Evolutionary conservation across 2,113 vertebrate species (phyloP).

Genomic region (Mus musculus): GRCm39 chr17:48884001-48884500

Average conservation of each 20-base stretch:
- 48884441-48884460: neutral
- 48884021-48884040: neutral
- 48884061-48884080: neutral
- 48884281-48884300: neutral
- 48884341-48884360: neutral
- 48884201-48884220: neutral
- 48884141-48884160: neutral
- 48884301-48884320: neutral
- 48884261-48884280: neutral
- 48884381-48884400: neutral
- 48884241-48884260: neutral
- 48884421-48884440: neutral
- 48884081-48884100: neutral
- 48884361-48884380: neutral
- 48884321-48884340: neutral
- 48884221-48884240: neutral
- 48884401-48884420: neutral
- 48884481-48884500: neutral
- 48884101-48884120: neutral
- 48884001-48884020: neutral
- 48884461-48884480: too few species aligned
- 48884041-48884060: neutral
- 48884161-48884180: neutral
- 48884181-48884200: neutral
- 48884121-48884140: neutral